A percentile compares a stretch with the other conserved stretches of the same genome.
Conservation (phyloP, 2,888 invertebrate genomes). For the Xylota sylvarum region DNA sequence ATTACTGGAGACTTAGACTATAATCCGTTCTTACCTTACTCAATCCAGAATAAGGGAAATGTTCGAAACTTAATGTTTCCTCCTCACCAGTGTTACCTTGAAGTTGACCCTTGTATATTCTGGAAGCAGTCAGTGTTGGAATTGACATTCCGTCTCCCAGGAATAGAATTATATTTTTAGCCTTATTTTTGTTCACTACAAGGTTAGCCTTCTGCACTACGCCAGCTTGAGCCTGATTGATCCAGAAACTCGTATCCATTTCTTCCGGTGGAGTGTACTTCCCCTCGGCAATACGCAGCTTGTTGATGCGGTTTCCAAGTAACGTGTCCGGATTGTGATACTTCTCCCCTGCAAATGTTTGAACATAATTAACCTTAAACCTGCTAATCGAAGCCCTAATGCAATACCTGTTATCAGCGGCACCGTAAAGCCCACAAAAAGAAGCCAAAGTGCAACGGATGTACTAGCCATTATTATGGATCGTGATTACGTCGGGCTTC, state of each 20-base stretch:
- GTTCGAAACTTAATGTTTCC: slow-evolving; percentile 87
- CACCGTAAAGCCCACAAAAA: background rate
- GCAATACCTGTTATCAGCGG: slow-evolving; percentile 10
- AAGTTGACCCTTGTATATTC: slow-evolving; percentile 88
- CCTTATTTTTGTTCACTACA: slow-evolving; percentile 71
- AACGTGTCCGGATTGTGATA: slow-evolving; percentile 30
- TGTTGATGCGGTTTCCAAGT: slow-evolving; percentile 17
- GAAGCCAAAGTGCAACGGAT: background rate
- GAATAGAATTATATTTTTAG: slow-evolving; percentile 82
- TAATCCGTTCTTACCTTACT: slow-evolving; percentile 86
- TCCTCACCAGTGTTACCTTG: slow-evolving; percentile 87
- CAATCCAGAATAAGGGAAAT: slow-evolving; percentile 88
- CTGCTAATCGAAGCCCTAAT: background rate
- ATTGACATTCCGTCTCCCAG: slow-evolving; percentile 89
- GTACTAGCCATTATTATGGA: slow-evolving; percentile 1
- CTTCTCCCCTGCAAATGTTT: slow-evolving; percentile 3
- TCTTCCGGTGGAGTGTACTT: slow-evolving; percentile 76
- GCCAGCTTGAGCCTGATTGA: slow-evolving; percentile 78
- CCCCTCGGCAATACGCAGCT: slow-evolving; percentile 59
- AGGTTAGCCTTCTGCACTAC: slow-evolving; percentile 74
- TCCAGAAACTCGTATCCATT: slow-evolving; percentile 79
- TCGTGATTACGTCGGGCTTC: background rate
- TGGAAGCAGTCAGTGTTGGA: slow-evolving; percentile 88
- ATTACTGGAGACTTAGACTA: background rate
- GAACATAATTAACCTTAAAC: background rate